A percentile compares a stretch with the other conserved stretches of the same genome.
Conservation (phyloP, 2,797 vertebrate genomes). For the Sebastiscus tertius region DNA sequence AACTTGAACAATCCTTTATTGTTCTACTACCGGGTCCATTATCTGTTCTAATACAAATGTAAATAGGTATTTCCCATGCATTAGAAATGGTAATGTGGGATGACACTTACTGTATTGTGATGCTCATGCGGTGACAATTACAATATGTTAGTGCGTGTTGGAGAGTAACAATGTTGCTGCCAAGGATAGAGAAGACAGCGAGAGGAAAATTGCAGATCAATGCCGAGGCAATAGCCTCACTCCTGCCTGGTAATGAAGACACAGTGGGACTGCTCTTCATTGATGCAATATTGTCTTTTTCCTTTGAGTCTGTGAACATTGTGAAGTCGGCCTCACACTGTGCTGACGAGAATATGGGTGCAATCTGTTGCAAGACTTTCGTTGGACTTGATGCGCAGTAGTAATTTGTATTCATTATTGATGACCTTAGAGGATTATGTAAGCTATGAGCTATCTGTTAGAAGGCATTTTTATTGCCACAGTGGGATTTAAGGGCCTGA, state of each 20-base stretch:
- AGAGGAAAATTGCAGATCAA: background rate
- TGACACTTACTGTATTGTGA: background rate
- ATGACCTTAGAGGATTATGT: conserved; percentile 18
- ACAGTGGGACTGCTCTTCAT: background rate
- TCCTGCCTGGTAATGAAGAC: background rate
- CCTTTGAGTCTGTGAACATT: background rate
- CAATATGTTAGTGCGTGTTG: background rate
- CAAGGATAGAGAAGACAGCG: background rate
- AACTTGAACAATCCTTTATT: background rate
- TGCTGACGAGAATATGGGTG: background rate
- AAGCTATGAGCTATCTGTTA: conserved; percentile 7
- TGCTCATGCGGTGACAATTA: background rate
- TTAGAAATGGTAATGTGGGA: background rate
- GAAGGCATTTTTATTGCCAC: conserved; percentile 26
- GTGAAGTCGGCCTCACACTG: background rate
- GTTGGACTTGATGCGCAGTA: background rate
- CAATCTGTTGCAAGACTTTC: conserved; percentile 1
- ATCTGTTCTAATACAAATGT: background rate
- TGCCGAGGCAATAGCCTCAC: background rate
- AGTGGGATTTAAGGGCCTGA: background rate
- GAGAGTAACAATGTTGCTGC: background rate
- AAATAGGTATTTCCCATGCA: background rate
- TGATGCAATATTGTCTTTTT: background rate
- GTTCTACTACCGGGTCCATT: background rate
- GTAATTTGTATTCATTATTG: conserved; percentile 34